These are phyloP conservation scores for Mycteria americana DNA, from an alignment of 2,797 vertebrate species.

Conservation along the genomic window DNA sequence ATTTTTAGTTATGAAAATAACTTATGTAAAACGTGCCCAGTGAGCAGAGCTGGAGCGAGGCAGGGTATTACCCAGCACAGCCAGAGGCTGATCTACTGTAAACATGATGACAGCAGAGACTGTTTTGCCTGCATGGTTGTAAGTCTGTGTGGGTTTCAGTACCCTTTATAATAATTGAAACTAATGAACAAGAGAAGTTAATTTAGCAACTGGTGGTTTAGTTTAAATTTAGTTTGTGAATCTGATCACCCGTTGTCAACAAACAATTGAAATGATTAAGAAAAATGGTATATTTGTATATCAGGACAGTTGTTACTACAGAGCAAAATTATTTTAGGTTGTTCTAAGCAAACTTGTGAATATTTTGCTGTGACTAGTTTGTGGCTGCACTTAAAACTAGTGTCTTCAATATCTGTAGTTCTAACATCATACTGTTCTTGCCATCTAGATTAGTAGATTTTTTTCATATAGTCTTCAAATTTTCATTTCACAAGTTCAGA, in stretches of 20 bases:
- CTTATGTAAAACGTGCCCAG: neutral
- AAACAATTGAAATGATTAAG: neutral
- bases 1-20: neutral
- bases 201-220: neutral
- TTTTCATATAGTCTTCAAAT: neutral
- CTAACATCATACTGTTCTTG: neutral
- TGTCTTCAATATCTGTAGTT: neutral
- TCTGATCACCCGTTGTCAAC: neutral
- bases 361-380: neutral
- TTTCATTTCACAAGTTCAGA: conserved; percentile 3
- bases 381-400: neutral
- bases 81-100: neutral
- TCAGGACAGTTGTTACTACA: neutral
- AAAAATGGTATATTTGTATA: neutral
- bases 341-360: neutral
- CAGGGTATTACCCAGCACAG: neutral
- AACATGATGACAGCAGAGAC: neutral
- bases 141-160: neutral
- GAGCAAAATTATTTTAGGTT: neutral
- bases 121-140: neutral
- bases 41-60: neutral
- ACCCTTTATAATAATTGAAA: neutral
- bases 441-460: neutral
- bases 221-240: neutral
- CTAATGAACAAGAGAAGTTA: neutral